Conservation (phyloP, 92 coral and sea anemone genomes). For the Isaurus tuberculatus region DNA sequence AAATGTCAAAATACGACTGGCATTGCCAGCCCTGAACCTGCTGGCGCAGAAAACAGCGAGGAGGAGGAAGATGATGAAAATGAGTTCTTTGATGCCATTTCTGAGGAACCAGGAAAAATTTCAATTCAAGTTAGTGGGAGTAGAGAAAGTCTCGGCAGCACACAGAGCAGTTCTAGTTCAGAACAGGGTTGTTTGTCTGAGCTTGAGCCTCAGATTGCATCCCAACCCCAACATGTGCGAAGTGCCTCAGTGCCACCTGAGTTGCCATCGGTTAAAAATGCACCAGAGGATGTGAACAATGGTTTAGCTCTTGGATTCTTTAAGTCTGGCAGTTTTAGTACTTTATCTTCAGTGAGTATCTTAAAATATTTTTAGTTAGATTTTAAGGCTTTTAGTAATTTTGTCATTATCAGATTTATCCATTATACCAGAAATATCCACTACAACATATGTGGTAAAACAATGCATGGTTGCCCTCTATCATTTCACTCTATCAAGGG, state of each 20-base stretch:
- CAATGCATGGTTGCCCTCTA: too few species aligned
- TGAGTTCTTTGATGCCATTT: constrained; percentile 96
- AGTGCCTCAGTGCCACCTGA: constrained; percentile 19
- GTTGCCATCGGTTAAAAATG: neutral
- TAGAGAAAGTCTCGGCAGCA: constrained; percentile 73
- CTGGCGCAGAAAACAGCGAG: constrained; percentile 61
- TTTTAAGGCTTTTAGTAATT: too few species aligned
- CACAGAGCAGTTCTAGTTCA: constrained; percentile 57
- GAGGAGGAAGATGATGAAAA: constrained; percentile 90
- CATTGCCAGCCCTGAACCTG: constrained; percentile 65
- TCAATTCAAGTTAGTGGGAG: constrained; percentile 71
- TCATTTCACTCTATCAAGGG: too few species aligned
- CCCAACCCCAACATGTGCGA: constrained; percentile 13
- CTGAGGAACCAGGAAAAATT: constrained; percentile 90
- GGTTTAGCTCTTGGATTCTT: neutral
- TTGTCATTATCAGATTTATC: too few species aligned
- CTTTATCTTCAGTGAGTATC: constrained; percentile 24
- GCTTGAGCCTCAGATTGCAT: neutral
- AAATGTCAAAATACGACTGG: constrained; percentile 78
- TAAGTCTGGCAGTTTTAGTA: constrained; percentile 24
- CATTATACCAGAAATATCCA: neutral
- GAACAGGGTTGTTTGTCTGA: constrained; percentile 60
- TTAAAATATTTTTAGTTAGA: neutral
- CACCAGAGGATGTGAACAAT: constrained; percentile 13
- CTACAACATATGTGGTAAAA: too few species aligned